These are phyloP conservation scores for Holothuria leucospilota DNA, from an alignment of 53 echinoderm and acorn worm species.

Conservation along the genomic window DNA sequence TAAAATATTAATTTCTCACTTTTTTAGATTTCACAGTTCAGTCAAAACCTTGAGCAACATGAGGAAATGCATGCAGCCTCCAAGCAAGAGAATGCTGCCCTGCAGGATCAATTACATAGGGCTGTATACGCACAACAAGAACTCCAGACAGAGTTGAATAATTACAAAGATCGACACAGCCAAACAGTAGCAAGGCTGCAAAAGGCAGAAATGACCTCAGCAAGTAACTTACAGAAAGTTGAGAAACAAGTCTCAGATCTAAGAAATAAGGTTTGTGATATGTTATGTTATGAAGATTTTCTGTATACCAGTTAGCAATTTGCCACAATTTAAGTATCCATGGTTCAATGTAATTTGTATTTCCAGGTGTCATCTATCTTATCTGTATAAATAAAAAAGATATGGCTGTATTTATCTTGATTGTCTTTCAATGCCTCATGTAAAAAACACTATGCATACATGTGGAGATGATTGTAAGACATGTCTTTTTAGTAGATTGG, in stretches of 20 bases:
- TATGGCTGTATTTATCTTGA: no score
- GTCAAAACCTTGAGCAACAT: constrained; percentile 70
- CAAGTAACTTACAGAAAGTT: constrained; percentile 59
- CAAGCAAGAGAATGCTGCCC: constrained; percentile 70
- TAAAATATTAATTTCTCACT: not conserved
- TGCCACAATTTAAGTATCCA: no score
- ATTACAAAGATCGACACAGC: constrained; percentile 82
- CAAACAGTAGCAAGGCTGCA: constrained; percentile 74
- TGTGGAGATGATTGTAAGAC: no score
- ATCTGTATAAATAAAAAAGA: no score
- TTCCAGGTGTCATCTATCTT: no score
- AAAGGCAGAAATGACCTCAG: constrained; percentile 67
- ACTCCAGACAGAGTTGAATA: constrained; percentile 71
- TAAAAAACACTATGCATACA: no score
- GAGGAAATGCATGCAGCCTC: constrained; percentile 69
- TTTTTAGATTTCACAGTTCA: constrained; percentile 72
- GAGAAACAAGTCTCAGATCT: constrained; percentile 67
- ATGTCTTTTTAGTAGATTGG: no score
- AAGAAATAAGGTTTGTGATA: constrained; percentile 56
- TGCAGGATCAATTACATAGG: constrained; percentile 80
- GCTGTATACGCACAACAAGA: constrained; percentile 71
- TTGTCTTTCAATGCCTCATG: no score
- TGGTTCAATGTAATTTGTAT: no score
- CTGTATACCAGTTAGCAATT: no score
- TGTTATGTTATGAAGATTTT: not conserved